Evolutionary conservation across 2,113 vertebrate species (phyloP), one percentile per base, ranked within the genome.

Genomic region (Panthera tigris): DNA sequence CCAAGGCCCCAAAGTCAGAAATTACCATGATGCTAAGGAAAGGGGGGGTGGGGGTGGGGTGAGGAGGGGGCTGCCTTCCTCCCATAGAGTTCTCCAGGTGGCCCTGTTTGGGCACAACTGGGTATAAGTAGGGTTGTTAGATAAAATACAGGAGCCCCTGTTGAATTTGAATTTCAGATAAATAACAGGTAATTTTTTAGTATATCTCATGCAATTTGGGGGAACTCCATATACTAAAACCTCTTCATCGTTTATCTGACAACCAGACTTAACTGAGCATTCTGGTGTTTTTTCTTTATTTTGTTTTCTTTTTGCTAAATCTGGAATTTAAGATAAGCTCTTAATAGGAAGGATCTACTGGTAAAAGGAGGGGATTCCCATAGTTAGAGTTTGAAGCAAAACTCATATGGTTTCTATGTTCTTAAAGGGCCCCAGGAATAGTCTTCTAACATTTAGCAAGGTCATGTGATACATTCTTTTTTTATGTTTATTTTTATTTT

Each of bases 261-360:
- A 52, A 85, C 87, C 45, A 93, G 85, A 68, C 21, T 92, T 48
- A 50, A 74, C 23, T 9, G 19, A 31, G 6, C 23, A 52, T 29
- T 36, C 39, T 73, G 52, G 7, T 87, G 21, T 7, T 18, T 83
- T 79, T 78, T 57, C 3, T 68, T 94, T 73, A 33, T 61, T 91
- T 97, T 78, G 18, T 69, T 84, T 80, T 89, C 10, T 39, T 96
- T 96, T 91, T 63, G 55, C 71, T 93, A 76, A 90, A 81, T 48
- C 41, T 89, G n/a, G 39, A 71, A 63, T 89, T 80, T 83, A 63
- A 79, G 21, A 14, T 41, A 85, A 41, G 39, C 19, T 66, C 39
- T 96, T 93, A 36, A 27, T 50, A 31, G 52, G 21, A 89, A 45
- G 74, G 55, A 89, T 31, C 69, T 55, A 76, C 36, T 48, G n/a